Base-by-base conservation (phyloP, 2,113 vertebrate species). In the Forbesichthys agassizii region DNA sequence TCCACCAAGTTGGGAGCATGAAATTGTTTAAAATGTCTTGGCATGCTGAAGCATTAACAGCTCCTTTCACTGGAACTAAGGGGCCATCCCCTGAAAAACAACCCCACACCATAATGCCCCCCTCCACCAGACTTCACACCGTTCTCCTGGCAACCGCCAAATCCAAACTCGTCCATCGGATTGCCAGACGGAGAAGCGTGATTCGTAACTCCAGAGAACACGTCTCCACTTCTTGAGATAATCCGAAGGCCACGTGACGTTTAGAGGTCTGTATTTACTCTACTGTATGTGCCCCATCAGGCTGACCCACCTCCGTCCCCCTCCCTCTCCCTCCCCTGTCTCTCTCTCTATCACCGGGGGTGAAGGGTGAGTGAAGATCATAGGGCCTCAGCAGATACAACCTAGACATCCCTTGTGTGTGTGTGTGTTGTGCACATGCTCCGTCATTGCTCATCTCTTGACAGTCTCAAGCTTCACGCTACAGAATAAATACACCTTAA, bases 401-500 rank as follows among this genome's bases (percentile, higher is more conserved):
- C 74, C 75, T 56, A 78, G 83, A 82, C 77, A 66, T 27, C 36
- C 59, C 4, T 53, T 61, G 57, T 3, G n/a, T 56, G 36, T 33
- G 20, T 20, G 20, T 20, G 70, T 59, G 54, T 48, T 13, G 63
- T 27, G 5, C 9, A 14, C 14, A 12, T 5, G 59, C 67, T 71
- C 68, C 83, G 86, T 86, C 87, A 86, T 82, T 83, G 79, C 80
- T 88, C 89, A 88, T 88, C 80, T 84, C 81, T 27, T 83, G 83
- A 83, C 86, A 86, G 85, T 49, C 71, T 81, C 36, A 16, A 85
- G 85, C 79, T 75, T 82, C 80, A 68, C 84, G 75, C 86, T 82
- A 83, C 82, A 89, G 80, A 87, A 89, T 86, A 80, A 89, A 88
- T 84, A 85, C 79, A 89, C 79, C 89, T 89, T 78, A 88, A 84